Conservation (phyloP, 23 tunicate genomes). For the Ascidia mentula region DNA sequence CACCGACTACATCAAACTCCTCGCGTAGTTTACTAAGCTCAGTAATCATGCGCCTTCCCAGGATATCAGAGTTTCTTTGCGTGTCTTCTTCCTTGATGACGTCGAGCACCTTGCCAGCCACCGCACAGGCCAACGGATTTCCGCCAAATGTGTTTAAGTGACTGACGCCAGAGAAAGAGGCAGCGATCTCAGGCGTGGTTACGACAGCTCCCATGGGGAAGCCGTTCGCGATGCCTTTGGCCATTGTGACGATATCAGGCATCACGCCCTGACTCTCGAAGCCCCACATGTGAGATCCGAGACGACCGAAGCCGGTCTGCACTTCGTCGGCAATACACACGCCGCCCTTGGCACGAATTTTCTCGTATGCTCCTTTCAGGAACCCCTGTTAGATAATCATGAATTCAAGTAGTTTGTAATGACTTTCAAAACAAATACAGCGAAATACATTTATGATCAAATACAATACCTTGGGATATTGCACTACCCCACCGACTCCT, state of each 20-base stretch:
- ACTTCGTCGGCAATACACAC: slow-evolving; percentile 94
- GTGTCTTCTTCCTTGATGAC: slow-evolving; percentile 84
- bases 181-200: slow-evolving; percentile 87
- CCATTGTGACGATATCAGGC: slow-evolving; percentile 97
- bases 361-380: slow-evolving; percentile 69
- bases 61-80: slow-evolving; percentile 38
- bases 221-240: slow-evolving; percentile 96
- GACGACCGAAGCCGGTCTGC: slow-evolving; percentile 93
- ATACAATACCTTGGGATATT: slow-evolving; percentile 93
- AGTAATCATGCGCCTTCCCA: slow-evolving; percentile 59
- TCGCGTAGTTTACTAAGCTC: slow-evolving; percentile 68
- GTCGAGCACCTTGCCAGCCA: slow-evolving; percentile 77
- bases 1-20: slow-evolving; percentile 83
- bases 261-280: slow-evolving; percentile 85
- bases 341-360: slow-evolving; percentile 78
- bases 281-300: slow-evolving; percentile 98
- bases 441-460: background rate
- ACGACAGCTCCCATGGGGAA: slow-evolving; percentile 96
- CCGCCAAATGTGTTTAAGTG: slow-evolving; percentile 94
- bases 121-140: slow-evolving; percentile 77
- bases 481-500: slow-evolving; percentile 95
- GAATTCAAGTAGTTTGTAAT: background rate
- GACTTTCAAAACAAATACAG: background rate
- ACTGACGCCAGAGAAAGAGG: slow-evolving; percentile 41
- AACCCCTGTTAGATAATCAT: slow-evolving; percentile 59